Conservation (phyloP, 2,113 vertebrate genomes). For the Sinocyclocheilus anophthalmus region DNA sequence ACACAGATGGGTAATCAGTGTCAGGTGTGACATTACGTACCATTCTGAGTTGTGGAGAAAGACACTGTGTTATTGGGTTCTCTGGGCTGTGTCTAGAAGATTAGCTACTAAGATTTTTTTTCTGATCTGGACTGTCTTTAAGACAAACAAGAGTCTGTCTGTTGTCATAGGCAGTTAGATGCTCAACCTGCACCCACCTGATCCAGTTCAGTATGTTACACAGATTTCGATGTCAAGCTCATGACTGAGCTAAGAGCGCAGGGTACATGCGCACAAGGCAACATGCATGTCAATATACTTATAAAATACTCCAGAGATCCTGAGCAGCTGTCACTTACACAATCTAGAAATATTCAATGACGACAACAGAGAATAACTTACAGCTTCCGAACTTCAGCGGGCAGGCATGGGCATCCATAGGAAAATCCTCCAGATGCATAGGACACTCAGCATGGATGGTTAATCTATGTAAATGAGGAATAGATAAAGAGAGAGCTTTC, state of each 20-base stretch:
- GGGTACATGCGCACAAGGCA: neutral
- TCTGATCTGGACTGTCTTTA: conserved; percentile 9
- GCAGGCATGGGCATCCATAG: conserved; percentile 97
- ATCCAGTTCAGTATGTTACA: neutral
- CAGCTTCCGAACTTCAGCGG: conserved; percentile 98
- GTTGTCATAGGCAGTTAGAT: neutral
- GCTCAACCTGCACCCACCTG: neutral
- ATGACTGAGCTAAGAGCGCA: neutral
- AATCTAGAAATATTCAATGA: neutral
- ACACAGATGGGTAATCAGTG: neutral
- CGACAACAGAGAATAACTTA: conserved; percentile 73
- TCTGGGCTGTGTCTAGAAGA: neutral
- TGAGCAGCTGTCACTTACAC: neutral
- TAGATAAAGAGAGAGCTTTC: neutral
- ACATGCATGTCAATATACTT: neutral
- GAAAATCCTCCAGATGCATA: conserved; percentile 98
- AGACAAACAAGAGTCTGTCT: neutral
- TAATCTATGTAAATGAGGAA: conserved; percentile 74
- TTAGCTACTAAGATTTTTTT: neutral
- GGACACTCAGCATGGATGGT: conserved; percentile 98
- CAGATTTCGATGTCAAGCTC: neutral
- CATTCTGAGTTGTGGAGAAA: conserved; percentile 7
- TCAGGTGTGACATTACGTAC: conserved; percentile 5
- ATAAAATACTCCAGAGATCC: neutral
- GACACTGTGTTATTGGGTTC: neutral